Percentiles rank a stretch among this genome's conserved stretches.
phyloP scores from a whole-genome alignment of 2,113 vertebrate genomes.

The Corythaixoides concolor region DNA sequence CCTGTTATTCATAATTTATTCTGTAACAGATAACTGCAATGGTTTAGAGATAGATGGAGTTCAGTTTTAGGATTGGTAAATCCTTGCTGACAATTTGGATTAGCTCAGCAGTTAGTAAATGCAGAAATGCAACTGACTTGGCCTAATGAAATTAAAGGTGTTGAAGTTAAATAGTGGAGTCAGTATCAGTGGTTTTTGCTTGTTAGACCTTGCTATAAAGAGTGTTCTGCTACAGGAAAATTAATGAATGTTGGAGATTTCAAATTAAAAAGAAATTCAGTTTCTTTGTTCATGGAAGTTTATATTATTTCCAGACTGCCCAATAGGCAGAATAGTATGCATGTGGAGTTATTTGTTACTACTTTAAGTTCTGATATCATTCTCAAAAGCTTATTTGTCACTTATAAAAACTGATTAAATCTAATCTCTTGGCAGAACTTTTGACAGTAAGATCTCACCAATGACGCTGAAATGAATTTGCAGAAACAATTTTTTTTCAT shows the following conservation, averaged over 20 bases:
- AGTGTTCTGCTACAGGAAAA: not conserved
- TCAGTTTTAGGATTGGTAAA: constrained; percentile 3
- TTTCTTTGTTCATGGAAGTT: not conserved
- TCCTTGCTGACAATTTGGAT: not conserved
- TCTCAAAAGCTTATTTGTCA: not conserved
- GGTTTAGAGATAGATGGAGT: not conserved
- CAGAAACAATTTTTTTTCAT: not conserved
- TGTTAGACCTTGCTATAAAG: not conserved
- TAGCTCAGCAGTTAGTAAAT: not conserved
- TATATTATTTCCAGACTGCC: not conserved
- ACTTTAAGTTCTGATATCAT: not conserved
- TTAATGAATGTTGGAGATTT: not conserved
- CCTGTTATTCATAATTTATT: constrained; percentile 25
- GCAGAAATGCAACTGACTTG: not conserved
- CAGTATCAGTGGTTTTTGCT: not conserved
- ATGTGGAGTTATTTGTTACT: not conserved
- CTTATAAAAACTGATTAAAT: not conserved
- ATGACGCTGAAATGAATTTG: not conserved
- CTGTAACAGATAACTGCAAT: not conserved
- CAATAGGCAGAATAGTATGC: not conserved
- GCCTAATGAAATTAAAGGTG: not conserved
- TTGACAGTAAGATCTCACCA: not conserved
- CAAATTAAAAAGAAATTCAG: not conserved
- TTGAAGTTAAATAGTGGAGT: constrained; percentile 1
- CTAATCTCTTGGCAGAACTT: not conserved